Conservation (phyloP, 2,113 vertebrate genomes). For the Hymenochirus boettgeri region DNA sequence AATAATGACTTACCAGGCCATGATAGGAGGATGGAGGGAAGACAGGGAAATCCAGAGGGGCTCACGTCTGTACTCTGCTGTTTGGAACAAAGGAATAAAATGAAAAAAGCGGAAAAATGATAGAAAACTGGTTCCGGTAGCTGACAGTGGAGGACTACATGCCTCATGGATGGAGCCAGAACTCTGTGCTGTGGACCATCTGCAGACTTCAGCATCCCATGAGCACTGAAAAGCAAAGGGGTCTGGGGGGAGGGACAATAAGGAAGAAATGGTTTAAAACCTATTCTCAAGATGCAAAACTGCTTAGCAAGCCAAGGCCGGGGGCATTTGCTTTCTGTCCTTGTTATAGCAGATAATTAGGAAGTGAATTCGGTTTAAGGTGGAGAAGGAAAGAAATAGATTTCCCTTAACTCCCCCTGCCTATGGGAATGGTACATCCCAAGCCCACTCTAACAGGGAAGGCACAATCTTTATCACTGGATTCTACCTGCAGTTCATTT, state of each 20-base stretch:
- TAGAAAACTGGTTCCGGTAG: conserved; percentile 30
- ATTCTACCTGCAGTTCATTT: conserved; percentile 33
- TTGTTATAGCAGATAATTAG: not conserved
- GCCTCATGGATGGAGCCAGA: conserved; percentile 38
- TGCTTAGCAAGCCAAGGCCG: not conserved
- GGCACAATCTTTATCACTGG: conserved; percentile 19
- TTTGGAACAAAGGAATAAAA: conserved; percentile 3
- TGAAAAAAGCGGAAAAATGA: not conserved
- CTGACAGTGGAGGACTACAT: conserved; percentile 35
- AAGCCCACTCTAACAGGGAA: conserved; percentile 35
- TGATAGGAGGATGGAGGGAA: conserved; percentile 27
- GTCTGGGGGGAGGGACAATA: conserved; percentile 7
- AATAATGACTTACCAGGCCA: conserved; percentile 36
- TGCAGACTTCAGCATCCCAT: conserved; percentile 40
- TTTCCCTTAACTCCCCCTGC: not conserved
- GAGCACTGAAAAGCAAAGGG: conserved; percentile 24
- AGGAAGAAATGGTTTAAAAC: not conserved
- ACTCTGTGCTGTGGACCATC: conserved; percentile 38
- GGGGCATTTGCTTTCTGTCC: not conserved
- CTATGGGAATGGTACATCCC: conserved; percentile 22
- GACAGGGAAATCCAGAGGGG: conserved; percentile 21
- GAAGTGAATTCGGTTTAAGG: not conserved
- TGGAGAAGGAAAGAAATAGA: not conserved
- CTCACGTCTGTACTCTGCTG: conserved; percentile 1
- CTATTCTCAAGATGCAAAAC: not conserved